These are phyloP conservation scores for Itoplectis maculator DNA, from an alignment of 2,888 invertebrate genomes.

Conservation along the genomic window DNA sequence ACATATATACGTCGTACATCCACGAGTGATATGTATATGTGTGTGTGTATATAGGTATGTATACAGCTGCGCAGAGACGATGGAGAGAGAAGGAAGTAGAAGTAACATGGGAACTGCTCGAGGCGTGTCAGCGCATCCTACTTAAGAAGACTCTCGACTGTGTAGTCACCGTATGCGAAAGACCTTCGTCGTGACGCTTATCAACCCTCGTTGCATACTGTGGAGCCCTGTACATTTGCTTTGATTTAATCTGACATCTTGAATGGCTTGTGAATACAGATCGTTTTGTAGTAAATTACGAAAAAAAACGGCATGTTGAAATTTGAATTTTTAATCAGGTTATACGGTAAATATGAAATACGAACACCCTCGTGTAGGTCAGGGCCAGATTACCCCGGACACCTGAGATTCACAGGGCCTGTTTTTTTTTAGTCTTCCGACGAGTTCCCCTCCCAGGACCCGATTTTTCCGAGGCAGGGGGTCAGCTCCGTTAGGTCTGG, in stretches of 20 bases:
- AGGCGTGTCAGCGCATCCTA: slow-evolving; percentile 77
- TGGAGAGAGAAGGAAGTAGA: slow-evolving; percentile 52
- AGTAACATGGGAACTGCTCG: slow-evolving; percentile 77
- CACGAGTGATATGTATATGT: slow-evolving; percentile 36
- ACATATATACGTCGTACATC: slow-evolving; percentile 40
- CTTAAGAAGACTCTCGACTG: slow-evolving; percentile 74
- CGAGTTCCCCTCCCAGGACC: no score
- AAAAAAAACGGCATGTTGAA: no score
- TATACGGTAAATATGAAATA: no score
- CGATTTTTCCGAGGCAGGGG: no score
- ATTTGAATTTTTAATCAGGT: no score
- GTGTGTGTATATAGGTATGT: slow-evolving; percentile 58
- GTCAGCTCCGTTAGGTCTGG: no score
- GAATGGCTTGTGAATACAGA: no score
- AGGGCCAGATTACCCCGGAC: no score
- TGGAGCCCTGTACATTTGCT: background rate
- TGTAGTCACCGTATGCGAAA: slow-evolving; percentile 59
- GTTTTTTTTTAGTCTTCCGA: no score
- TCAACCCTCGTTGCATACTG: slow-evolving; percentile 12
- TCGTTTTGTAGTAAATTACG: no score
- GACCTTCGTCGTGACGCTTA: slow-evolving; percentile 31
- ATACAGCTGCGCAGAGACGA: slow-evolving; percentile 63
- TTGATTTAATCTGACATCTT: background rate
- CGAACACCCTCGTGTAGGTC: no score
- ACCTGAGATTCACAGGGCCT: no score